Evolutionary conservation across 2,797 vertebrate genomes (phyloP).

Genomic region (Acrossocheilus wenchowensis): DNA sequence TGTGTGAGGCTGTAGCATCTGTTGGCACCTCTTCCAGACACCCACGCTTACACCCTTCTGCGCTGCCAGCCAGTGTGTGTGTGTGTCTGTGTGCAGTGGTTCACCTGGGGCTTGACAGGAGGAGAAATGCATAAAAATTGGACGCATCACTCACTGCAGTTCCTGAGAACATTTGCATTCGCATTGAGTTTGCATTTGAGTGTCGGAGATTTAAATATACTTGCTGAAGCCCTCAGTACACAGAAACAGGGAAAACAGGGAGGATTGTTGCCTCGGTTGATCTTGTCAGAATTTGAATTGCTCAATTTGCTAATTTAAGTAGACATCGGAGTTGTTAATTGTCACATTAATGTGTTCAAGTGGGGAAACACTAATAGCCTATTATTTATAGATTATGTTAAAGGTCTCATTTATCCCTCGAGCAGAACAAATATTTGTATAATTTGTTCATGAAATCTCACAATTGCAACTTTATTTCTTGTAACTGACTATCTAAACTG

Average conservation of each 20-base stretch:
- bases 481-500: too few relatives aligned
- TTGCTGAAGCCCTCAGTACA: not conserved
- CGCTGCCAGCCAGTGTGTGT: constrained; percentile 46
- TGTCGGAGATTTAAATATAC: constrained; percentile 40
- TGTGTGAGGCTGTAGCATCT: constrained; percentile 49
- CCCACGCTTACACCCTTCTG: constrained; percentile 55
- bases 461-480: not conserved
- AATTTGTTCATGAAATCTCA: not conserved
- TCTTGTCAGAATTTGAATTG: not conserved
- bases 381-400: not conserved
- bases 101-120: constrained; percentile 45
- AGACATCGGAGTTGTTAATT: not conserved
- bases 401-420: not conserved
- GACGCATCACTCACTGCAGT: constrained; percentile 67
- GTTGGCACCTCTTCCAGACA: constrained; percentile 54
- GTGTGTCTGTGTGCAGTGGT: constrained; percentile 1
- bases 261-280: not conserved
- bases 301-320: not conserved
- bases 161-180: constrained; percentile 42
- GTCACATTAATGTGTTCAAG: not conserved
- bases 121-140: constrained; percentile 41
- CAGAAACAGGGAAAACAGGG: not conserved
- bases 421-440: not conserved
- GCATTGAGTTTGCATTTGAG: constrained; percentile 31
- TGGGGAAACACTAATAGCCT: not conserved